Base-by-base conservation (phyloP, 2,888 invertebrate species). In the Eugnorisma glareosa region DNA sequence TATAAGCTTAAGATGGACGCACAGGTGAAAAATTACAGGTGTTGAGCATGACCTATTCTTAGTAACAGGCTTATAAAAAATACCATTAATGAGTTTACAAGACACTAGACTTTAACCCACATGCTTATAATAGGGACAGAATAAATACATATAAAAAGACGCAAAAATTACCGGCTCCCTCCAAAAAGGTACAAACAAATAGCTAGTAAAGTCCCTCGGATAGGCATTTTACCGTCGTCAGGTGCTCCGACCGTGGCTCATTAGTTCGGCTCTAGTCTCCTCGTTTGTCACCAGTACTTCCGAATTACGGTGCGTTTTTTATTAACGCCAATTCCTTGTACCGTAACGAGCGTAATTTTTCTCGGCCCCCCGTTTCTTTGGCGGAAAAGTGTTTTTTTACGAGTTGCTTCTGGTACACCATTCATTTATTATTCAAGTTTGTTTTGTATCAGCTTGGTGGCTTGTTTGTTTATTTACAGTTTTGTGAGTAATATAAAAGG, bases 311-410 rank as follows among this genome's bases (percentile, higher is more conserved):
- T 88, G 82, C 89, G 90, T 87, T 90, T 91, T 95, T 96, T 96
- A 95, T 95, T 95, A 95, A 94, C 94, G 94, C 94, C 95, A 94
- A 95, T 95, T 94, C 92, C 93, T 94, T 92, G 90, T 88, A 89
- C 90, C 86, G 92, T 94, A 95, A 95, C 93, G 95, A 95, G 92
- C 83, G 93, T 91, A 91, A 95, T 95, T 95, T 95, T 94, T 95
- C 92, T 87, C 75, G 78, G 85, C 71, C 81, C 83, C 83, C 80
- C 72, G 73, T 81, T 79, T 85, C 87, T 86, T 82, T 75, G 71
- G 72, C 77, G 82, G 86, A 82, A 88, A 89, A 86, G 86, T 88
- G 86, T 89, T 90, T 88, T 87, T 90, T 89, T 90, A 89, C 86
- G 88, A 86, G 86, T 83, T 80, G 81, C 83, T 84, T 78, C 75